Evolutionary conservation across 2,113 vertebrate genomes (phyloP).

Genomic region (Nycticebus coucang): DNA sequence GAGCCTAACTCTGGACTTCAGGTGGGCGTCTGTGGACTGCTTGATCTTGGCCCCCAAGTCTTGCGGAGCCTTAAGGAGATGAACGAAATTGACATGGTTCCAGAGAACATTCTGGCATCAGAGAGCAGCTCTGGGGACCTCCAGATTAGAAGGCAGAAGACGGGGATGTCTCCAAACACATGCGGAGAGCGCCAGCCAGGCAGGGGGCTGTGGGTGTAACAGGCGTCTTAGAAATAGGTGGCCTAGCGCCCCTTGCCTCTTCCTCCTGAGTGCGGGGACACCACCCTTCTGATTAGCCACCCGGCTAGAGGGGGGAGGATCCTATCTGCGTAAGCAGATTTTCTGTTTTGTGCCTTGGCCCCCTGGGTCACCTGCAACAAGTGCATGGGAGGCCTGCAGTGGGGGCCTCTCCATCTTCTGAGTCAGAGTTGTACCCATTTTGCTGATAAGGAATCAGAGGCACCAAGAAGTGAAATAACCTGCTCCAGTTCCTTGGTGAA

Average conservation of each 20-base stretch:
- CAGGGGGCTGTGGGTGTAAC: fast-evolving
- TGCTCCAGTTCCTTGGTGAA: not conserved
- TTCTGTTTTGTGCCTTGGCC: not conserved
- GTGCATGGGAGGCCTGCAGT: not conserved
- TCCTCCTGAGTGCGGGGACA: fast-evolving
- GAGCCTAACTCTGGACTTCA: no score
- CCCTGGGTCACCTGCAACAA: no score
- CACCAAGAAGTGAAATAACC: not conserved
- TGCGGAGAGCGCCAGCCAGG: not conserved
- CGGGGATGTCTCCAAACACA: not conserved
- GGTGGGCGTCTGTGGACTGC: not conserved
- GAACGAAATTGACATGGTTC: fast-evolving
- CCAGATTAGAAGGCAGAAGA: not conserved
- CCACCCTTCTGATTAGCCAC: fast-evolving
- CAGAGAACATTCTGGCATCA: no score
- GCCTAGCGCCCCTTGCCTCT: fast-evolving
- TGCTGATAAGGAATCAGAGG: not conserved
- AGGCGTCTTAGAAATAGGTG: fast-evolving
- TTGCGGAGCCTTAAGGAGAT: not conserved
- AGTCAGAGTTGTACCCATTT: conserved; percentile 25
- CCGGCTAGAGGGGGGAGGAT: not conserved
- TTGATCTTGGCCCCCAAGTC: not conserved
- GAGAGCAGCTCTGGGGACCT: not conserved
- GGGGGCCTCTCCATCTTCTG: not conserved
- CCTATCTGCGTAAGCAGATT: not conserved